These are phyloP conservation scores for Drosophila kambysellisi DNA, from an alignment of 2,888 invertebrate genomes.

Conservation along the genomic window DNA sequence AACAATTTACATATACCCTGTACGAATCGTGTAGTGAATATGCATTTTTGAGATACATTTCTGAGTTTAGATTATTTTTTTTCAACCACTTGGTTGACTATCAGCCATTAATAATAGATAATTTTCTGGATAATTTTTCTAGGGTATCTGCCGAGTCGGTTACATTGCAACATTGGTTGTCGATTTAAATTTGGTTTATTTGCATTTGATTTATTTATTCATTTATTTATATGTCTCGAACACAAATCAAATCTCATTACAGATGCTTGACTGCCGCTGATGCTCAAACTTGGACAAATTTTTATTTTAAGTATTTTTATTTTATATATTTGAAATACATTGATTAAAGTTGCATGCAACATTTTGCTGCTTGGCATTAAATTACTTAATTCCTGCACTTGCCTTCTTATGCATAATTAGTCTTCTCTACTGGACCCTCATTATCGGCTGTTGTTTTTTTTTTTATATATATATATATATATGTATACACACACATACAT, in stretches of 20 bases:
- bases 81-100: too few relatives aligned
- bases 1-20: constrained; percentile 5
- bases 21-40: neutral
- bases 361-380: neutral
- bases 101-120: neutral
- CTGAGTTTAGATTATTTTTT: neutral
- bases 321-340: neutral
- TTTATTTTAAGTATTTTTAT: neutral
- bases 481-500: neutral
- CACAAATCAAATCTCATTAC: constrained; percentile 62
- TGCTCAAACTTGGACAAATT: neutral
- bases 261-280: constrained; percentile 31
- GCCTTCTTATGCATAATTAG: neutral
- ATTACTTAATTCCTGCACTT: neutral
- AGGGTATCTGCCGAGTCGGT: neutral
- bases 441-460: neutral
- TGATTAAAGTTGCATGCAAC: neutral
- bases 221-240: constrained; percentile 31
- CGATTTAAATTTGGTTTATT: constrained; percentile 19
- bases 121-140: neutral
- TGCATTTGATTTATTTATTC: constrained; percentile 41
- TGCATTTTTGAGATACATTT: neutral
- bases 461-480: neutral
- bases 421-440: neutral
- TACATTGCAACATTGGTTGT: neutral